Base-by-base conservation (phyloP, 1,140 invertebrate genomes). In the Meloidogyne floridensis region DNA sequence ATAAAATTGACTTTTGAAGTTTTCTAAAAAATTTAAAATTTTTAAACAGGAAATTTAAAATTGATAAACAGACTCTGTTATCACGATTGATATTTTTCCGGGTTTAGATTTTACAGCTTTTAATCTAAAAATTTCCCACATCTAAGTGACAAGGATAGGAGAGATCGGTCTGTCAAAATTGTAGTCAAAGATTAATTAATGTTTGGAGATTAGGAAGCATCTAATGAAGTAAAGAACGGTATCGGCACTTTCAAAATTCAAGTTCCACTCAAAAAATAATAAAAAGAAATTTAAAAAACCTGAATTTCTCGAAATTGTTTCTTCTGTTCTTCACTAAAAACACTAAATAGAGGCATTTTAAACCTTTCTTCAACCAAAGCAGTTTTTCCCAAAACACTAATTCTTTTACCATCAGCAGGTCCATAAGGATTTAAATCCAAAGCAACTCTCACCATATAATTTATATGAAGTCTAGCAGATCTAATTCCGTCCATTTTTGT, bases 231-330 rank as follows among this genome's bases (percentile, higher is more conserved):
- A 5, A 73, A 73, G 20, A 20, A 20, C 20, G 20, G 20, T 20
- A 20, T 20, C 20, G 20, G 20, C 20, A 20, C 20, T 20, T 20
- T 20, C 20, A 20, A 20, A 20, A 20, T 20, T 20, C 70, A 7
- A 20, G 70, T 9, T 9, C 70, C 70, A 8, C 9, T 42, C 1
- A 42, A 42, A 3, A 42, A 73, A 11, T 32, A 20, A 20, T 51
- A 74, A 32, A 74, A 51, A 6, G 7, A 75, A 47, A 2, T 18
- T 3, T 10, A 65, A 6, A n/a, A 20, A 69, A 76, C 75, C 75
- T 76, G 75, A 18, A 76, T 76, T 76, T 76, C 75, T 56, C 75
- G 32, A 54, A 76, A 76, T 65, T 76, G 75, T 69, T 13, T 76
- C 43, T 76, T 56, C 15, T 76, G 75, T 76, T 76, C 75, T 32